phyloP scores from a whole-genome alignment of 2,888 invertebrate species.

The Acanthosepion lycidas region DNA sequence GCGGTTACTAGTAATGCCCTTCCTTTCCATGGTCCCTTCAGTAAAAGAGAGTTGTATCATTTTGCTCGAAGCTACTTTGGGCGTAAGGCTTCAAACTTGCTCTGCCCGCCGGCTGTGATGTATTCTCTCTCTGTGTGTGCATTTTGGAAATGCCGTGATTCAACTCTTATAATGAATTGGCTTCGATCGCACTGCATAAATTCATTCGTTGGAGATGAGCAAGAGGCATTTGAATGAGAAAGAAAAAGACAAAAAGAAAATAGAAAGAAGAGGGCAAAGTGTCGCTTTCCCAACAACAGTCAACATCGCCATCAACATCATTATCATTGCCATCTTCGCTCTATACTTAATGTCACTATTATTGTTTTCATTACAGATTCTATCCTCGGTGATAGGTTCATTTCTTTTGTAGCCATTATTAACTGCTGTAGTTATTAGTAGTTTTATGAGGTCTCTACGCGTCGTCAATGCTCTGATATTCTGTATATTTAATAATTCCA shows the following conservation, averaged over 20 bases:
- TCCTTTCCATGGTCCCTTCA: not conserved
- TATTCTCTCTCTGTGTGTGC: not conserved
- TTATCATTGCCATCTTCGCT: not conserved
- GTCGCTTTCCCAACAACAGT: not conserved
- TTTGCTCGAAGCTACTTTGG: not conserved
- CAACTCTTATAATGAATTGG: not conserved
- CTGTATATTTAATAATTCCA: no score
- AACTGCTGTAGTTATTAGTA: no score
- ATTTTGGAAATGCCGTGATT: not conserved
- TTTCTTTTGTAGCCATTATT: no score
- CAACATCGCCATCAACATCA: not conserved
- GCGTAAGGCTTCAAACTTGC: constrained; percentile 1
- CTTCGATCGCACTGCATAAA: not conserved
- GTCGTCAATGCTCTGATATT: no score
- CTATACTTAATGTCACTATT: no score
- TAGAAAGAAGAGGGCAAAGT: not conserved
- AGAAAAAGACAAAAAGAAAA: not conserved
- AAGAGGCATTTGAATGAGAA: not conserved
- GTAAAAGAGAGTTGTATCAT: not conserved
- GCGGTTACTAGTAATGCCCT: not conserved
- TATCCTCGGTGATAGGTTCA: no score
- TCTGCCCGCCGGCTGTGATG: constrained; percentile 24
- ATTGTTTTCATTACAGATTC: no score
- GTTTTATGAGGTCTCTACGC: no score
- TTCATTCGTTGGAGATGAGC: not conserved